Percentiles rank a stretch among this genome's conserved stretches.
phyloP scores from a whole-genome alignment of 2,888 invertebrate genomes.

The Gerris lacustris region DNA sequence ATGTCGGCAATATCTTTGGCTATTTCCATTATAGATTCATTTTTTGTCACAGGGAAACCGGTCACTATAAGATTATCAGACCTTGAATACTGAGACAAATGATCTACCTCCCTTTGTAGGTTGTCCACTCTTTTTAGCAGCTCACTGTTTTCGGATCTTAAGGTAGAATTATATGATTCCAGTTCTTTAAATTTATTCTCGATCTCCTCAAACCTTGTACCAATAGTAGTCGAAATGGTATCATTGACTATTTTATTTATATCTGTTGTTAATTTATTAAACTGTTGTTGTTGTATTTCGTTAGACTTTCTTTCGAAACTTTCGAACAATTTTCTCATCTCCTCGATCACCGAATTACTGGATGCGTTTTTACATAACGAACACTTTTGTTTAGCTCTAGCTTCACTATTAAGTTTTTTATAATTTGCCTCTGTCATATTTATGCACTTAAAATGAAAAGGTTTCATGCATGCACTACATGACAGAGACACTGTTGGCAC shows the following conservation, averaged over 20 bases:
- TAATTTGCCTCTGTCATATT: neutral
- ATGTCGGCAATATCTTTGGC: neutral
- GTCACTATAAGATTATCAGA: neutral
- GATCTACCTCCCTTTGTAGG: neutral
- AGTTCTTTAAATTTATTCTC: neutral
- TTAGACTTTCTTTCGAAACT: neutral
- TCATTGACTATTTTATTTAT: neutral
- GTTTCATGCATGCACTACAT: neutral
- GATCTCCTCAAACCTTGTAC: neutral
- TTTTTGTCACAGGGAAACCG: neutral
- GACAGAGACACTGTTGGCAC: neutral
- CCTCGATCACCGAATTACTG: neutral
- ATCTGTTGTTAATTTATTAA: neutral
- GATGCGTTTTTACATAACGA: neutral
- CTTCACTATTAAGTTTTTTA: neutral
- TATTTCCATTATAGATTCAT: neutral
- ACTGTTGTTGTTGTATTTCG: neutral
- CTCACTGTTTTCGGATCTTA: neutral
- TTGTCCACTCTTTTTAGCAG: neutral
- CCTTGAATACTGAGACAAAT: neutral
- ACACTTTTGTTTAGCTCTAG: neutral
- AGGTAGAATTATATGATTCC: neutral
- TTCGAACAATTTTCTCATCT: neutral
- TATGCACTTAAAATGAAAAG: neutral
- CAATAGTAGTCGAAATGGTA: neutral